Conservation (phyloP, 92 coral and sea anemone species). For the Micromussa lordhowensis region DNA sequence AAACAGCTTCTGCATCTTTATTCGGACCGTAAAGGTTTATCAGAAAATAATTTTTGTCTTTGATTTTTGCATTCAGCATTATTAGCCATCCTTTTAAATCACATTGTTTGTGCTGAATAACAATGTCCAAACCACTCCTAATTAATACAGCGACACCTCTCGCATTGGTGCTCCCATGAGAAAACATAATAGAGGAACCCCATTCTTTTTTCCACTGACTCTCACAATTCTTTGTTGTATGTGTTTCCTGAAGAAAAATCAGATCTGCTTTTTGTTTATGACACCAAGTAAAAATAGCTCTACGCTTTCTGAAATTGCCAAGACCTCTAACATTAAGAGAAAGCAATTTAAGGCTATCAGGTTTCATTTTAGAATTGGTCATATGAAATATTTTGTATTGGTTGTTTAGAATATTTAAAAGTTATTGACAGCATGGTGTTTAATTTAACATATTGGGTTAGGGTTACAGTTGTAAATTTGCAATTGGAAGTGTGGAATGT, state of each 20-base stretch:
- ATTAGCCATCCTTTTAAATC: not conserved
- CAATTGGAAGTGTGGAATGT: not conserved
- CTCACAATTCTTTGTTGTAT: conserved; percentile 21
- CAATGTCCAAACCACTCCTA: conserved; percentile 20
- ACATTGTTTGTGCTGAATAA: not conserved
- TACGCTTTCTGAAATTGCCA: conserved; percentile 20
- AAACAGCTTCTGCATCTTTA: conserved; percentile 10
- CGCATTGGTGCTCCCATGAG: conserved; percentile 32
- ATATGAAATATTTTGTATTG: not conserved
- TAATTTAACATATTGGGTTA: conserved; percentile 3
- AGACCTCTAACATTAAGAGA: conserved; percentile 27
- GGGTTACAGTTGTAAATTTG: not conserved
- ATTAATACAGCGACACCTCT: conserved; percentile 12
- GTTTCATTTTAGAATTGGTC: conserved; percentile 5
- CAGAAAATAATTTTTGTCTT: conserved; percentile 1
- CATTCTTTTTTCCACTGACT: conserved; percentile 38
- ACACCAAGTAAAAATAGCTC: conserved; percentile 26
- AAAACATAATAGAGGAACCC: conserved; percentile 18
- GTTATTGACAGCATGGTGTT: not conserved
- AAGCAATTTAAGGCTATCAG: conserved; percentile 24
- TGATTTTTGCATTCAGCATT: not conserved
- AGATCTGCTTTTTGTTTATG: conserved; percentile 30
- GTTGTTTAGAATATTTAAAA: not conserved
- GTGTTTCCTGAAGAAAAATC: conserved; percentile 37
- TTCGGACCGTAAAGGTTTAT: conserved; percentile 12